A percentile compares a stretch with the other conserved stretches of the same genome.
Conservation (phyloP, 2,888 invertebrate species). For the Gandaritis pyraliata region DNA sequence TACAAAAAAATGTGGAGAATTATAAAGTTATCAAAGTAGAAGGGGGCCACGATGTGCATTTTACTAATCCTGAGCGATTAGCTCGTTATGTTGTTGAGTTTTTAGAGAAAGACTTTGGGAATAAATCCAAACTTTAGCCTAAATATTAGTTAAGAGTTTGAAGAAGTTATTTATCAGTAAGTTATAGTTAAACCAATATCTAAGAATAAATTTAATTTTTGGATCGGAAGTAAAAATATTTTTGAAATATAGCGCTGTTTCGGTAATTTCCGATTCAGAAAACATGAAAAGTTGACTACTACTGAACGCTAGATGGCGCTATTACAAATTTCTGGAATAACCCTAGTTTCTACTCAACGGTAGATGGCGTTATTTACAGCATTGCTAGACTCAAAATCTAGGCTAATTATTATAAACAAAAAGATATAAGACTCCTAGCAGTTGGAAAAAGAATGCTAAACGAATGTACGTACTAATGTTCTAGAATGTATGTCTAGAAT, state of each 20-base stretch:
- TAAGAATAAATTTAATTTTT: no score
- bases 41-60: slow-evolving; percentile 86
- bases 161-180: no score
- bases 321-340: background rate
- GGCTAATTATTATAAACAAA: no score
- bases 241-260: no score
- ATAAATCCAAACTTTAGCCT: slow-evolving; percentile 10
- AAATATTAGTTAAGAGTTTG: background rate
- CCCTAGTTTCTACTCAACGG: background rate
- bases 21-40: slow-evolving; percentile 59
- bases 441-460: no score
- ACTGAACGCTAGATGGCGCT: background rate
- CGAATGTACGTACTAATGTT: no score
- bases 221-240: no score
- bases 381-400: no score
- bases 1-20: slow-evolving; percentile 41
- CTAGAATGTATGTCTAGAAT: no score
- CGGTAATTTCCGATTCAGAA: no score
- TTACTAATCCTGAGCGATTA: slow-evolving; percentile 81
- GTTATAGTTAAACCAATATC: no score
- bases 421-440: no score
- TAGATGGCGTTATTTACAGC: background rate
- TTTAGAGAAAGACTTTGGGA: slow-evolving; percentile 50
- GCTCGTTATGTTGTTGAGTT: slow-evolving; percentile 63
- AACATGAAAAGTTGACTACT: background rate